These are phyloP conservation scores for Chionomys nivalis DNA, from an alignment of 2,113 vertebrate genomes.

Conservation along the genomic window DNA sequence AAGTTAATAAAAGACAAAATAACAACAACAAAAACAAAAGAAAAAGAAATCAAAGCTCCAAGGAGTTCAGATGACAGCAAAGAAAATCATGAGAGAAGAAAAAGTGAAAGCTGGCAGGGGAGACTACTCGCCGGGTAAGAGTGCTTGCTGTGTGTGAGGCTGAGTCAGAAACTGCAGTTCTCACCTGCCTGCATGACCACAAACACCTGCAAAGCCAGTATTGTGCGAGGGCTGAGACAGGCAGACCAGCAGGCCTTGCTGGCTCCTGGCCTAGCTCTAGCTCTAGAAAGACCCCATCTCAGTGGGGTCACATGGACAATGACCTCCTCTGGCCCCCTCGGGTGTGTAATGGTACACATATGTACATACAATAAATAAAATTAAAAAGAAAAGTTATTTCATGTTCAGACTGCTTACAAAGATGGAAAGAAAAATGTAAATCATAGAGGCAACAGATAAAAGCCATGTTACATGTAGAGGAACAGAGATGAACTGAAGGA, in stretches of 20 bases:
- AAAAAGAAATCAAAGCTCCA: not conserved
- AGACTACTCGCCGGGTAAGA: not conserved
- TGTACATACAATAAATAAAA: not conserved
- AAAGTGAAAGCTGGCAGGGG: not conserved
- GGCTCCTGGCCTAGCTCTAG: not conserved
- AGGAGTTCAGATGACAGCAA: not conserved
- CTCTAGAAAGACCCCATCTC: not conserved
- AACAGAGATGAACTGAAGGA: not conserved
- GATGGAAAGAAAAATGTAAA: constrained; percentile 39
- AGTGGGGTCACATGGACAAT: not conserved
- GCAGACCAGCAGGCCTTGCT: too few species aligned
- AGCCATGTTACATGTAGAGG: not conserved
- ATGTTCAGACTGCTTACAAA: constrained; percentile 44
- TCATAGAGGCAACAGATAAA: constrained; percentile 13
- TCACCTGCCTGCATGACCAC: not conserved
- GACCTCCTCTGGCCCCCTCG: not conserved
- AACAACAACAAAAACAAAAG: not conserved
- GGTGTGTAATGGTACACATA: not conserved
- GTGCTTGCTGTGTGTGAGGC: not conserved
- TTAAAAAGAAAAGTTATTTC: not conserved
- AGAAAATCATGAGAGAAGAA: not conserved
- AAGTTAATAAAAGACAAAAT: constrained; percentile 34
- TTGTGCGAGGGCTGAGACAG: not conserved
- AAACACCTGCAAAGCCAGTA: not conserved
- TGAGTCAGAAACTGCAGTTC: not conserved